phyloP scores from a whole-genome alignment of 2,797 vertebrate genomes.

The Hemibagrus guttatus region DNA sequence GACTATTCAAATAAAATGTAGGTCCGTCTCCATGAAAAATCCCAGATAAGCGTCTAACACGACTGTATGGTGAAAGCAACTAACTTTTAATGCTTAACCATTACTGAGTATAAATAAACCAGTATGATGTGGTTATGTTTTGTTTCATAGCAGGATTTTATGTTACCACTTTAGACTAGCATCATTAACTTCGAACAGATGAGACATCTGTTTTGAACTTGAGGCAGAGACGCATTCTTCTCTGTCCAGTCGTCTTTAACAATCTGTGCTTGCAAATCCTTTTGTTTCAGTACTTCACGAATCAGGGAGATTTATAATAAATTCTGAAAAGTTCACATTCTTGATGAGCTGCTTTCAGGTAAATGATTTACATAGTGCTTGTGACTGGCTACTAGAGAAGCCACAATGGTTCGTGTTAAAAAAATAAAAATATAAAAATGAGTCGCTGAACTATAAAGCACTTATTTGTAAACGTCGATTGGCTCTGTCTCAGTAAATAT shows the following conservation, averaged over 20 bases:
- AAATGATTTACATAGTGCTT: not conserved
- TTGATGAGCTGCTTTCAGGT: not conserved
- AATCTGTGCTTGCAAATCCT: too few relatives aligned
- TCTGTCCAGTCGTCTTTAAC: not conserved
- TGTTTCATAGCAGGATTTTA: not conserved
- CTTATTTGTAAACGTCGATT: not conserved
- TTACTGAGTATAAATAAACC: not conserved
- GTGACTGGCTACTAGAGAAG: not conserved
- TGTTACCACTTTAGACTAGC: not conserved
- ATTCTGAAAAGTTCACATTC: slow-evolving; percentile 1
- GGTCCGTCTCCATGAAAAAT: not conserved
- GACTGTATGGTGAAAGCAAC: not conserved
- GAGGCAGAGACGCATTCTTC: not conserved
- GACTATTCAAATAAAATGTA: not conserved
- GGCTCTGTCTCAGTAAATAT: not conserved
- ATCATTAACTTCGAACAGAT: not conserved
- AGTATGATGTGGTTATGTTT: slow-evolving; percentile 1
- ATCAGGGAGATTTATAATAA: not conserved
- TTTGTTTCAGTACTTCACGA: not conserved
- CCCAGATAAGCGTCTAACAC: not conserved
- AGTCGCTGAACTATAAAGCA: not conserved
- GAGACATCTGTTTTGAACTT: not conserved
- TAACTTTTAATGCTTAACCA: not conserved
- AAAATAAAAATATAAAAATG: too few relatives aligned
- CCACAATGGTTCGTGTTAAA: not conserved